Conservation (phyloP, 1,140 invertebrate species). For the Drosophila mayri region DNA sequence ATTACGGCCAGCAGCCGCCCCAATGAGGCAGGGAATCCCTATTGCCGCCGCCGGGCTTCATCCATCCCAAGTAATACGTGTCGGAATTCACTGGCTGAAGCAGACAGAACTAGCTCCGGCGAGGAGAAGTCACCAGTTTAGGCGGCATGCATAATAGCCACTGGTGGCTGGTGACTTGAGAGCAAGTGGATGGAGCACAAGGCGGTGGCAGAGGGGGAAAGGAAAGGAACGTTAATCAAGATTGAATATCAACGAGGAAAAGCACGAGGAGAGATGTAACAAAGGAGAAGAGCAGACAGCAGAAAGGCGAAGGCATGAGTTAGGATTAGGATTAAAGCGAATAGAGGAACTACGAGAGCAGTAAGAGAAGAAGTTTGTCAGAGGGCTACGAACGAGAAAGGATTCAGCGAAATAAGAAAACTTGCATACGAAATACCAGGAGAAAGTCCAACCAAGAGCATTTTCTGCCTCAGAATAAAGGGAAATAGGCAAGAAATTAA, state of each 20-base stretch:
- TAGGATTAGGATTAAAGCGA: not conserved
- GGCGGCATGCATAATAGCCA: too few species aligned
- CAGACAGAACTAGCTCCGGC: slow-evolving; percentile 8
- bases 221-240: not conserved
- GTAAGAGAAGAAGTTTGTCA: not conserved
- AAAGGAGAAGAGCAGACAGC: not conserved
- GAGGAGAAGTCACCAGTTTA: not conserved
- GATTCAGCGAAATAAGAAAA: not conserved
- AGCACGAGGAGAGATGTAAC: not conserved
- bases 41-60: slow-evolving; percentile 20
- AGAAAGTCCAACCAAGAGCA: not conserved
- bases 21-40: slow-evolving; percentile 59
- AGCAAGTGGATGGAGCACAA: not conserved
- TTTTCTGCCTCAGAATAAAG: too few species aligned
- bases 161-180: slow-evolving; percentile 1
- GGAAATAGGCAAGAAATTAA: not conserved
- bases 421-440: not conserved
- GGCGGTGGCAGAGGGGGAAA: not conserved
- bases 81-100: slow-evolving; percentile 20
- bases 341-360: not conserved
- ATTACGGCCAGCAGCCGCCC: slow-evolving; percentile 79
- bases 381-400: not conserved
- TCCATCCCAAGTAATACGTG: slow-evolving; percentile 25
- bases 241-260: not conserved
- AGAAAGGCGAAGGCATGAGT: not conserved